Percentiles rank a stretch among this genome's conserved stretches.
phyloP scores from a whole-genome alignment of 2,888 invertebrate genomes.

The Osmoderma eremita region DNA sequence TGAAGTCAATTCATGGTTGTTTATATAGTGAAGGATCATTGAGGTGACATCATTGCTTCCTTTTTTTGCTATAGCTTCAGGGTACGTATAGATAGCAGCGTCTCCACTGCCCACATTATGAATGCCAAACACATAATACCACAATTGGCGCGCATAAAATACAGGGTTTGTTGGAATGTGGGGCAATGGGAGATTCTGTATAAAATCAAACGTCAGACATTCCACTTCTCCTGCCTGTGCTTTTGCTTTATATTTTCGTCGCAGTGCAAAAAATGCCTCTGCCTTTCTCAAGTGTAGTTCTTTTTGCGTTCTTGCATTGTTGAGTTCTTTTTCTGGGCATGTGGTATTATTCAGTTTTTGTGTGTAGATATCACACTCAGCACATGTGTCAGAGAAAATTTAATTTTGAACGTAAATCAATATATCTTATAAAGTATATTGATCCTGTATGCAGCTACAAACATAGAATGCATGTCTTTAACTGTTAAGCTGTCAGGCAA shows the following conservation, averaged over 20 bases:
- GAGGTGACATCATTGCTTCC: background rate
- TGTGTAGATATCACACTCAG: background rate
- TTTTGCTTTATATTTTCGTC: background rate
- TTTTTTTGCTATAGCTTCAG: background rate
- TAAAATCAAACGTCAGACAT: constrained; percentile 9
- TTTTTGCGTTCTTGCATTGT: background rate
- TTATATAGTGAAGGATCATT: constrained; percentile 4
- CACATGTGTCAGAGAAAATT: constrained; percentile 3
- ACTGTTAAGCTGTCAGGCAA: background rate
- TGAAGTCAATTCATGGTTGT: background rate
- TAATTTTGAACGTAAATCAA: constrained; percentile 7
- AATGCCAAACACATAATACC: constrained; percentile 20
- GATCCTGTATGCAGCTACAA: background rate
- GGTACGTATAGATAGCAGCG: constrained; percentile 8
- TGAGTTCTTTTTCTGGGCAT: background rate
- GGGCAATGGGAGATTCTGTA: constrained; percentile 4
- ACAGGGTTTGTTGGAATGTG: background rate
- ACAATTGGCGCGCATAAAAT: constrained; percentile 15
- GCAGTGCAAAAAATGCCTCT: background rate
- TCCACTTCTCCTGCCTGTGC: background rate
- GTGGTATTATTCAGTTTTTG: background rate
- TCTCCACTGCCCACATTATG: constrained; percentile 2
- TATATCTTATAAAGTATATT: constrained; percentile 19
- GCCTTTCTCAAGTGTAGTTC: background rate
- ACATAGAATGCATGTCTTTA: background rate